Conservation (phyloP, 2,113 vertebrate genomes). For the Alligator mississippiensis region DNA sequence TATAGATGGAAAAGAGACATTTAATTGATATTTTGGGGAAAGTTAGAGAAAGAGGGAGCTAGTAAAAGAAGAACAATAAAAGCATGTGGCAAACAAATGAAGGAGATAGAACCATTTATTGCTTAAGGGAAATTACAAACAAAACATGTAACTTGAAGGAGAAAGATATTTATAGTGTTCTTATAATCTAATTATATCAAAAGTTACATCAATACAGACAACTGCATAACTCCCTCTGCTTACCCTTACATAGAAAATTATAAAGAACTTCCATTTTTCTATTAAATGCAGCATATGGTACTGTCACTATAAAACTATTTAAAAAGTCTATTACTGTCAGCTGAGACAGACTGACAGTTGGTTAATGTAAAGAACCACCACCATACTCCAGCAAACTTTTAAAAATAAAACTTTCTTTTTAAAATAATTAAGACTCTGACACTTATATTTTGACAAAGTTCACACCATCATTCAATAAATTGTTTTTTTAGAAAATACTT, state of each 20-base stretch:
- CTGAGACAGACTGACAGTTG: slow-evolving; percentile 14
- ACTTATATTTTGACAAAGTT: neutral
- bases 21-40: neutral
- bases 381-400: neutral
- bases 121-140: neutral
- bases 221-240: neutral
- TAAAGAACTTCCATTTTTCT: neutral
- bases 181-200: neutral
- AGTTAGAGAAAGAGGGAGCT: neutral
- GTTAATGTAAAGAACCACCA: slow-evolving; percentile 9
- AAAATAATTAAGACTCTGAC: neutral
- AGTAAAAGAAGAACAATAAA: neutral
- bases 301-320: slow-evolving; percentile 36
- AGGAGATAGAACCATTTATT: neutral
- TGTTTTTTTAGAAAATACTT: neutral
- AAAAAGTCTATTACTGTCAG: slow-evolving; percentile 31
- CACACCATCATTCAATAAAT: neutral
- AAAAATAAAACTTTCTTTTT: neutral
- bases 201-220: slow-evolving; percentile 14
- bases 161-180: neutral
- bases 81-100: neutral
- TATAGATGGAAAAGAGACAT: neutral
- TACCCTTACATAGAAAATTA: neutral
- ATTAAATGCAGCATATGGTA: slow-evolving; percentile 36
- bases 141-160: neutral